A percentile compares a stretch with the other conserved stretches of the same genome.
These are phyloP conservation scores for Corythaeola cristata DNA, from an alignment of 2,113 vertebrate genomes.

Conservation along the genomic window DNA sequence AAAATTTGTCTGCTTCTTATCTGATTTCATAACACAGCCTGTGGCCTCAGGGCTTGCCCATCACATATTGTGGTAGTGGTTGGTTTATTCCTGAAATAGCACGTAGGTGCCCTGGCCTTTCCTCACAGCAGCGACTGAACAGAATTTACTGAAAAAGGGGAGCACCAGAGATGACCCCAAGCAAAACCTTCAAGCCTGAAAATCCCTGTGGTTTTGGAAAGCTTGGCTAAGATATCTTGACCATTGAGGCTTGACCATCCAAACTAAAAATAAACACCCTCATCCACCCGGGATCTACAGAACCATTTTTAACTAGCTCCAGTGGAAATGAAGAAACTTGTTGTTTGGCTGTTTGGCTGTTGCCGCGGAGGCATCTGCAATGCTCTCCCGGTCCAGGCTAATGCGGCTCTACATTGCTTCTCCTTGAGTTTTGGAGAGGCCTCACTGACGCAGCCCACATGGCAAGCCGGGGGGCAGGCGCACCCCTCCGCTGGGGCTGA, in stretches of 20 bases:
- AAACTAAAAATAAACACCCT: background rate
- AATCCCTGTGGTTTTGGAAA: background rate
- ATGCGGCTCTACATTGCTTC: background rate
- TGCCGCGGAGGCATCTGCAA: background rate
- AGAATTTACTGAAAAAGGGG: background rate
- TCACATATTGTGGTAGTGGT: background rate
- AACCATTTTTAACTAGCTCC: background rate
- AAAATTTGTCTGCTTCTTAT: background rate
- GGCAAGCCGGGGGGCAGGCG: too few relatives aligned
- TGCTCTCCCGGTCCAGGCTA: background rate
- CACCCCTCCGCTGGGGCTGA: background rate
- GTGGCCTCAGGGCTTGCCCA: background rate
- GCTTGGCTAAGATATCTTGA: background rate
- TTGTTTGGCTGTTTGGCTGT: background rate
- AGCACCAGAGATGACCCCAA: background rate
- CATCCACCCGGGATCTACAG: background rate
- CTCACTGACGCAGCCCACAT: rapidly evolving
- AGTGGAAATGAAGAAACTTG: background rate
- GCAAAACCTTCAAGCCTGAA: background rate
- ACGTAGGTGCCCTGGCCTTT: background rate
- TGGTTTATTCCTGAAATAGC: background rate
- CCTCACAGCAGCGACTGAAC: background rate
- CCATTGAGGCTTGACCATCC: background rate
- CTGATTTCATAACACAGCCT: background rate
- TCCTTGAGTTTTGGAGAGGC: background rate